phyloP scores from a whole-genome alignment of 1,140 invertebrate species.

The Berghia stephanieae region DNA sequence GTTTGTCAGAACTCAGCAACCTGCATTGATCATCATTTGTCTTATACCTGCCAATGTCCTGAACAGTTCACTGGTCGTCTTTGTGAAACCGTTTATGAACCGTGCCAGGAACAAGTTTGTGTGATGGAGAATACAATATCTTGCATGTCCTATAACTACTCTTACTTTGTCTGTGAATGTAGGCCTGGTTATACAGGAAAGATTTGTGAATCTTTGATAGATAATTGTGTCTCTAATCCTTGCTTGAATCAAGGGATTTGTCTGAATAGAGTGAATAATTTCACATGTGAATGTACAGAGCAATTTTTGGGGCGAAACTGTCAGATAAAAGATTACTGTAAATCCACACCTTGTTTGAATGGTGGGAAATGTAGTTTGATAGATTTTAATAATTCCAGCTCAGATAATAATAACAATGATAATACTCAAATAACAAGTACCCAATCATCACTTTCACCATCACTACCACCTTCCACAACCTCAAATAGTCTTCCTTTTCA shows the following conservation, averaged over 20 bases:
- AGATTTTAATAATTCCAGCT: background rate
- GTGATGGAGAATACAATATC: constrained; percentile 33
- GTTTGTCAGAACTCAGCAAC: constrained; percentile 49
- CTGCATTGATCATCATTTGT: constrained; percentile 48
- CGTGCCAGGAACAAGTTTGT: constrained; percentile 41
- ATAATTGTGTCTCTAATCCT: constrained; percentile 53
- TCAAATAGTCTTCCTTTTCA: constrained; percentile 25
- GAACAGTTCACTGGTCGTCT: constrained; percentile 51
- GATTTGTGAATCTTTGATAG: constrained; percentile 67
- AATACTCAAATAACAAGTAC: too few relatives aligned
- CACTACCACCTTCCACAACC: background rate
- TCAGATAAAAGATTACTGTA: constrained; percentile 56
- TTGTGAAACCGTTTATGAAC: constrained; percentile 43
- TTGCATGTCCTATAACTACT: constrained; percentile 38
- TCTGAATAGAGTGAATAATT: constrained; percentile 62
- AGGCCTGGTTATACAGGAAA: constrained; percentile 46
- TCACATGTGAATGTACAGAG: constrained; percentile 45
- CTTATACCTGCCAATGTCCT: constrained; percentile 54
- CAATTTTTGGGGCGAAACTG: constrained; percentile 52
- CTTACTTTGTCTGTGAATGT: constrained; percentile 43
- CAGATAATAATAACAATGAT: too few relatives aligned
- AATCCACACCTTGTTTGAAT: constrained; percentile 47
- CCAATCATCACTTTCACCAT: too few relatives aligned
- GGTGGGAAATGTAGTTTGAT: constrained; percentile 44
- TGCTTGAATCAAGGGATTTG: constrained; percentile 58